phyloP scores from a whole-genome alignment of 2,888 invertebrate species.

The Sepioteuthis lessoniana region DNA sequence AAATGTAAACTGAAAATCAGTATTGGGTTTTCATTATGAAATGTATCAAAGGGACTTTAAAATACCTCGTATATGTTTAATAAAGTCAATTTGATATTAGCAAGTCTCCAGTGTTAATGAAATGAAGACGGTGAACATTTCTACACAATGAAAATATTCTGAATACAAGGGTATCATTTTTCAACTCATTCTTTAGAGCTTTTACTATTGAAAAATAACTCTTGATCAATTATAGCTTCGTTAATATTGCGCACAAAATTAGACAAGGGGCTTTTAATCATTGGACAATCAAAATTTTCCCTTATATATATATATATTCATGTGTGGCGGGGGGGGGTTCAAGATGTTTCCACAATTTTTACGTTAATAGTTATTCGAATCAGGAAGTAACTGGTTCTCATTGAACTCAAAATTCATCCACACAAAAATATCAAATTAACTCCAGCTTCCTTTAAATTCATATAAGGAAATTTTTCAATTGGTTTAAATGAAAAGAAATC shows the following conservation, averaged over 20 bases:
- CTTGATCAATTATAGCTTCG: neutral
- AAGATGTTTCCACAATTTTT: too few species aligned
- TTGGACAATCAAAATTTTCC: neutral
- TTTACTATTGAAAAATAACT: neutral
- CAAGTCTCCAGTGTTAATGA: neutral
- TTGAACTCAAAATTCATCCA: too few species aligned
- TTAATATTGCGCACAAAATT: neutral
- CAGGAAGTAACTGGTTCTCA: too few species aligned
- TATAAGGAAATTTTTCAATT: too few species aligned
- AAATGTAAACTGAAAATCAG: neutral
- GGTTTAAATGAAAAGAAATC: neutral
- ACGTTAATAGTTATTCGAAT: too few species aligned
- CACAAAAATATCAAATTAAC: neutral
- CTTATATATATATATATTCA: neutral
- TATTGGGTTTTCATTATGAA: neutral
- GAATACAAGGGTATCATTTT: neutral
- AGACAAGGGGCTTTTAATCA: neutral
- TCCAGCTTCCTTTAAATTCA: too few species aligned
- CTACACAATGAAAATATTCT: neutral
- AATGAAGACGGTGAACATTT: neutral
- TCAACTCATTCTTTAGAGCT: neutral
- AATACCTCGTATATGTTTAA: neutral
- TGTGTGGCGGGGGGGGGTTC: too few species aligned
- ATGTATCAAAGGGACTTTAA: neutral
- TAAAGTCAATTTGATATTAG: neutral